Conservation (phyloP, 1,140 invertebrate genomes). For the Sitophilus oryzae region DNA sequence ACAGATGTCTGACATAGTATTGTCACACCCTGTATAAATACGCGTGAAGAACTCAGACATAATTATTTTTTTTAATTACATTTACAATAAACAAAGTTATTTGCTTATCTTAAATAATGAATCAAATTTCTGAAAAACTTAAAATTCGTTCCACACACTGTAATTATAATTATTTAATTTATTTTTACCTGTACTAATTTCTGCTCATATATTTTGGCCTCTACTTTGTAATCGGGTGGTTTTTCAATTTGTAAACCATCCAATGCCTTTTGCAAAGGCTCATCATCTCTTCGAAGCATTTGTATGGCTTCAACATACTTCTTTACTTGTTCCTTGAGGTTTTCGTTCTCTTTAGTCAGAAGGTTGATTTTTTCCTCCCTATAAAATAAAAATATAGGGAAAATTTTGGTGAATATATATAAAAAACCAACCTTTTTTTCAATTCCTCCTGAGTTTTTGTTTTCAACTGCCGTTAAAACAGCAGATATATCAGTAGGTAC, state of each 20-base stretch:
- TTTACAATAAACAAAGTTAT: not conserved
- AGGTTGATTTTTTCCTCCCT: constrained; percentile 33
- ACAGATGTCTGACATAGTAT: too few relatives aligned
- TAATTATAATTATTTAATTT: too few relatives aligned
- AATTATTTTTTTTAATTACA: not conserved
- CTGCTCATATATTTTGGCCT: constrained; percentile 78
- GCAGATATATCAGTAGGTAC: constrained; percentile 41
- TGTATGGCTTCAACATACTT: constrained; percentile 88
- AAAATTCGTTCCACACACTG: too few relatives aligned
- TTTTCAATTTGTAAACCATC: constrained; percentile 41
- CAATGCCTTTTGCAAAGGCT: constrained; percentile 38
- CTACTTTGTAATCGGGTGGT: constrained; percentile 55
- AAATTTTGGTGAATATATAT: constrained; percentile 1
- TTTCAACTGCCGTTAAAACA: constrained; percentile 39
- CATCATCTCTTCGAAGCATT: constrained; percentile 61
- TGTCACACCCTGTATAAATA: too few relatives aligned
- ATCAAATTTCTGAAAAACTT: not conserved
- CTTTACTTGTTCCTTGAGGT: constrained; percentile 79
- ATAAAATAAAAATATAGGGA: not conserved
- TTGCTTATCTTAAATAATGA: too few relatives aligned
- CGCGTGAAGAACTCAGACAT: too few relatives aligned
- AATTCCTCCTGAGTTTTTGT: constrained; percentile 38
- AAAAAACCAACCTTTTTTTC: constrained; percentile 14
- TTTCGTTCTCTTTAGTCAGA: constrained; percentile 72
- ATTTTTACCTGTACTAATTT: constrained; percentile 77